Base-by-base conservation (phyloP, 2,888 invertebrate genomes). In the Tetanocera ferruginea region DNA sequence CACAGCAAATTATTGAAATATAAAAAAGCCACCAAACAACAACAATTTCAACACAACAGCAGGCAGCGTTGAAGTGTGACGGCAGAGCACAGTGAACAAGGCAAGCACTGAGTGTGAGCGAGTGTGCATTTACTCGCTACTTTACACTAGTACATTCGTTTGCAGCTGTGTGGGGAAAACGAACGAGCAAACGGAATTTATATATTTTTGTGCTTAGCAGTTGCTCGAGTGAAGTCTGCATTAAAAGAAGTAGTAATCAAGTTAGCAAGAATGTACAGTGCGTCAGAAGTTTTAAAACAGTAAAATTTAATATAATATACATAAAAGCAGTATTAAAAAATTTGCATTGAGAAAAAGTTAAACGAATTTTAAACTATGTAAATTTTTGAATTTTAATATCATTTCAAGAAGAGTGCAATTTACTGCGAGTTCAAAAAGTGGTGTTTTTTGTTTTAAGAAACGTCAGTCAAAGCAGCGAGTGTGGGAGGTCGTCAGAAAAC, bases 171-270 rank as follows among this genome's bases (percentile, higher is more conserved):
- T 60, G 43, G 72, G 62, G 73, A 64, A 72, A 72, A 72, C 71
- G 49, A 60, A 57, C n/a, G 14, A 62, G 62, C 73, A 73, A 73
- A 25, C 64, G 31, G 64, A 74, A 74, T 9, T 66, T 31, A 4
- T 74, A 52, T 52, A 74, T 74, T 74, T 66, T 74, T 31, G 5
- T 52, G 52, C 19, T 19, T 19, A 49, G 23, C 60, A 74, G 74
- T 74, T 64, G 74, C 34, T 74, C 34, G 66, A 64, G 64, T 64
- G 74, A 66, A 66, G 74, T 74, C 74, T 74, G 31, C 52, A 34
- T 74, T 74, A 14, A 64, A 74, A 23, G 19, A 31, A 31, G 43
- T 37, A n/a, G 25, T 19, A 73, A 57, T 37, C 37, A 51, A 51
- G 3, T 5, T 31, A 5, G 31, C 52, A 34, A 66, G 49, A 49